These are phyloP conservation scores for Anastrepha obliqua DNA, from an alignment of 1,140 invertebrate genomes.

Conservation along the genomic window DNA sequence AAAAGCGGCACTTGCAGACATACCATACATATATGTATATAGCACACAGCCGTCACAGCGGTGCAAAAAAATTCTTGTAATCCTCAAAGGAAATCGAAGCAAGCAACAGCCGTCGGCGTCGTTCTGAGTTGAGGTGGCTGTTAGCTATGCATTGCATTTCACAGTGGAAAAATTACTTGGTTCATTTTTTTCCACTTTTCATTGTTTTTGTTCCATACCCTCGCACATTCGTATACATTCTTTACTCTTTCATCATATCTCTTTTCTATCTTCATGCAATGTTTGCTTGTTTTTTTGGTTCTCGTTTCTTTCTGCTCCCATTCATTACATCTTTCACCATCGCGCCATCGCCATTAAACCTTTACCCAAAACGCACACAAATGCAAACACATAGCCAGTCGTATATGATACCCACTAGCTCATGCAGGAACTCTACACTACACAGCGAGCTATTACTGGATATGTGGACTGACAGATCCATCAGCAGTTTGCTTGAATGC, in stretches of 20 bases:
- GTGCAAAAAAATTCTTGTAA: not conserved
- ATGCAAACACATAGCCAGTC: not conserved
- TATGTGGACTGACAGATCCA: slow-evolving; percentile 36
- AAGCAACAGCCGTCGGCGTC: not conserved
- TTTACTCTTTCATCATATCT: not conserved
- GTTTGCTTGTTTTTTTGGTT: not conserved
- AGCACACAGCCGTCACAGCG: too few species aligned
- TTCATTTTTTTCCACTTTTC: not conserved
- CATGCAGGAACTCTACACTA: not conserved
- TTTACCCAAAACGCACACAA: slow-evolving; percentile 29
- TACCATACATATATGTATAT: not conserved
- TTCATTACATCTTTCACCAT: not conserved
- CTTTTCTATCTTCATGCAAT: not conserved
- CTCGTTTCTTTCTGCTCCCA: not conserved
- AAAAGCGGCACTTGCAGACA: not conserved
- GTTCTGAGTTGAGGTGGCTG: not conserved
- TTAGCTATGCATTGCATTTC: not conserved
- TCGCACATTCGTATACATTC: not conserved
- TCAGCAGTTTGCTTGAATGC: not conserved
- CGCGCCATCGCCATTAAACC: slow-evolving; percentile 21
- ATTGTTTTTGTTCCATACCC: not conserved
- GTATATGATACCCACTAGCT: not conserved
- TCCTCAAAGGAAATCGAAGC: slow-evolving; percentile 49
- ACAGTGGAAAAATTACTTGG: not conserved
- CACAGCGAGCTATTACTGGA: not conserved